Evolutionary conservation across 2,113 vertebrate genomes (phyloP), one percentile per base, ranked within the genome.

Genomic region (Pangasianodon gigas): DNA sequence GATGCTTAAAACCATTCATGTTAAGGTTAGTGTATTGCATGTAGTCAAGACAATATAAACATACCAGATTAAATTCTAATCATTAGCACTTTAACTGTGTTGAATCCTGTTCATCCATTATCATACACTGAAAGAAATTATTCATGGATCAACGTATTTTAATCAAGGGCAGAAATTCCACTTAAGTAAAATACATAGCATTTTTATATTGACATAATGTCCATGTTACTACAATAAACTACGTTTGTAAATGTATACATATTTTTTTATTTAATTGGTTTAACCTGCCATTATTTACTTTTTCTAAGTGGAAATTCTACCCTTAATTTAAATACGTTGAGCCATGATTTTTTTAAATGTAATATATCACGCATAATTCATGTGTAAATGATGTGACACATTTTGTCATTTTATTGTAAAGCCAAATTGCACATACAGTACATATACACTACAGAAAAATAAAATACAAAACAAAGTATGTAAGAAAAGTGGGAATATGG

Each of bases 331-430:
- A n/a, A 44, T 58, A 56, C 1, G 4, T 7, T 62, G 29, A 82
- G 19, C 44, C 44, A 5, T 46, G 26, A 77, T 75, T 75, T 75
- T 9, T 44, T 75, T 48, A 3, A 24, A 24, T 52, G 6, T 24
- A 37, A 41, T n/a, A 60, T 29, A 62, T 44, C 9, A 84, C 52
- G 41, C 10, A 26, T 5, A 2, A 6, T 65, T 54, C 24, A 81
- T 46, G 52, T 80, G 58, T 37, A 84, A 74, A 86, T 18, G 7
- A 6, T 16, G 44, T 58, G 87, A 44, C 8, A 26, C 84, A 89
- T 79, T 92, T 90, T 92, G 37, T 90, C 58, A 81, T 94, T 95
- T 94, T 95, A 95, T 95, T 95, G 91, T 89, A 94, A 94, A 93
- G 86, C 87, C 90, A 91, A 92, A 92, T 93, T 90, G 44, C 84